phyloP scores from a whole-genome alignment of 2,888 invertebrate species.

The Apeira syringaria region DNA sequence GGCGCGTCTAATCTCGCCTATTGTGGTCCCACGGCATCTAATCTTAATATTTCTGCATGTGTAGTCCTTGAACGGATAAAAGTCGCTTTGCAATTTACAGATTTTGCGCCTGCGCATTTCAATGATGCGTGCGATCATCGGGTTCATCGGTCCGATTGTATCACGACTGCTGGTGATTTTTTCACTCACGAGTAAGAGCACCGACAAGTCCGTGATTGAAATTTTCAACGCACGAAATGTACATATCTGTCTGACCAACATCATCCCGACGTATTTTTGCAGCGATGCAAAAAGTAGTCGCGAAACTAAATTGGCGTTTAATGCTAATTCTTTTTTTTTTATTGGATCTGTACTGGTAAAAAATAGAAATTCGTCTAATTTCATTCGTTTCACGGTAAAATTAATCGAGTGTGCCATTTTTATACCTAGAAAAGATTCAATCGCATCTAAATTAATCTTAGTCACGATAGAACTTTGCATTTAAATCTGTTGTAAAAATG shows the following conservation, averaged over 20 bases:
- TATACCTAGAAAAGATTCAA: constrained; percentile 20
- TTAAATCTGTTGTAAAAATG: constrained; percentile 23
- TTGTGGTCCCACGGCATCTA: constrained; percentile 41
- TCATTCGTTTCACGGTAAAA: constrained; percentile 55
- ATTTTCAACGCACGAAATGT: constrained; percentile 71
- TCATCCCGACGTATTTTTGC: constrained; percentile 56
- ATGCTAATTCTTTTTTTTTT: constrained; percentile 53
- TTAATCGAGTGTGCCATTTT: constrained; percentile 26
- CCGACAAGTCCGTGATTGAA: constrained; percentile 61
- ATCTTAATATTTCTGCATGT: constrained; percentile 47
- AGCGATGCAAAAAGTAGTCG: constrained; percentile 63
- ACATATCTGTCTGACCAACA: constrained; percentile 46
- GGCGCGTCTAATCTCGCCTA: constrained; percentile 57
- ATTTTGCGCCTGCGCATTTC: constrained; percentile 74
- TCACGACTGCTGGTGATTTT: constrained; percentile 50
- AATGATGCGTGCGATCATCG: constrained; percentile 68
- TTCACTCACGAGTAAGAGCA: constrained; percentile 51
- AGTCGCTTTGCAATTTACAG: constrained; percentile 66
- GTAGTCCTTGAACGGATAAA: constrained; percentile 63
- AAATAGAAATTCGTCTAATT: constrained; percentile 51
- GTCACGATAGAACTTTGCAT: constrained; percentile 29
- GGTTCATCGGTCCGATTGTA: constrained; percentile 71
- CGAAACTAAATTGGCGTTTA: constrained; percentile 51
- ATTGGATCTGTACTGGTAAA: constrained; percentile 21
- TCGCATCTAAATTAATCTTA: constrained; percentile 23